A percentile compares a stretch with the other conserved stretches of the same genome.
Evolutionary conservation across 2,888 invertebrate species (phyloP).

Genomic region (Thereva unica): DNA sequence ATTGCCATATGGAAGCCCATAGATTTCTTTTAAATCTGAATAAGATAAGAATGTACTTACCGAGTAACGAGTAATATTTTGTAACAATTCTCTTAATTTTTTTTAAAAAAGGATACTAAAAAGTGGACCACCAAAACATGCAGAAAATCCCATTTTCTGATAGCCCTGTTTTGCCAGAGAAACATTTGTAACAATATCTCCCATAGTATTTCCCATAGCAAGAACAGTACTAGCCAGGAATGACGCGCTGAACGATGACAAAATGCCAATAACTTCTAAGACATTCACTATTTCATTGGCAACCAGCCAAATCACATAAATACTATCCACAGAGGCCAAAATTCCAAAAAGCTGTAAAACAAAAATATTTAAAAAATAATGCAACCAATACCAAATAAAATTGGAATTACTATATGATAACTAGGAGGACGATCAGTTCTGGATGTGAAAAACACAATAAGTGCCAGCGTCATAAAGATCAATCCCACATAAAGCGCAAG

Average conservation of each 20-base stretch:
- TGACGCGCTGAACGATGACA: slow-evolving; percentile 63
- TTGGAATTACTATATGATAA: slow-evolving; percentile 1
- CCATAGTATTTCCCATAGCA: slow-evolving; percentile 68
- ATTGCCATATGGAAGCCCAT: too few species aligned
- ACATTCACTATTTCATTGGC: slow-evolving; percentile 66
- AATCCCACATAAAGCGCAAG: background rate
- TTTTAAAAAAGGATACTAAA: slow-evolving; percentile 60
- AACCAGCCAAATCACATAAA: slow-evolving; percentile 64
- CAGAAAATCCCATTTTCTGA: slow-evolving; percentile 68
- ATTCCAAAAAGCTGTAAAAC: slow-evolving; percentile 5
- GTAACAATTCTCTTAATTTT: slow-evolving; percentile 43
- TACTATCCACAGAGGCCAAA: slow-evolving; percentile 48
- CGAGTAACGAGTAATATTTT: too few species aligned
- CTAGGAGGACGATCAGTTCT: background rate
- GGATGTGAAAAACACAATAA: slow-evolving; percentile 1
- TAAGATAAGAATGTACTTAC: too few species aligned
- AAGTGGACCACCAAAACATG: slow-evolving; percentile 71
- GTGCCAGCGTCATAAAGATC: background rate
- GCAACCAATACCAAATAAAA: background rate
- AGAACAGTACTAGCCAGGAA: slow-evolving; percentile 68
- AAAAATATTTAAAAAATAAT: background rate
- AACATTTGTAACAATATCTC: slow-evolving; percentile 61
- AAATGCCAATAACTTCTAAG: slow-evolving; percentile 63
- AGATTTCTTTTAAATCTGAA: too few species aligned
- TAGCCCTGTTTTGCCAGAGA: slow-evolving; percentile 66